These are phyloP conservation scores for Drosophila lacertosa DNA, from an alignment of 1,140 invertebrate species.

Conservation along the genomic window DNA sequence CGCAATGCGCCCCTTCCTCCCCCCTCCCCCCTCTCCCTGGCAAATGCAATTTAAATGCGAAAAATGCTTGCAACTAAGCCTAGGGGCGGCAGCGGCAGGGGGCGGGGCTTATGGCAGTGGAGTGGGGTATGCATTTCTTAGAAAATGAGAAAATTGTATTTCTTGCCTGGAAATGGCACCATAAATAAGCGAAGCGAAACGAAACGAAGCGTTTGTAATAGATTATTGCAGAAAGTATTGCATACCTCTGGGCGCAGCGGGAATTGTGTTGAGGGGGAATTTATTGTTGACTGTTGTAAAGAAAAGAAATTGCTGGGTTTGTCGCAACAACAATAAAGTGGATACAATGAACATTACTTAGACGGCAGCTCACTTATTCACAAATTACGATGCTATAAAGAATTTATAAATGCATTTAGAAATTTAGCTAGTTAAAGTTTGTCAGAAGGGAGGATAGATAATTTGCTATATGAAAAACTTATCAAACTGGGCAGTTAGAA, in stretches of 20 bases:
- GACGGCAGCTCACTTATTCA: not conserved
- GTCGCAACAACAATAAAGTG: slow-evolving; percentile 25
- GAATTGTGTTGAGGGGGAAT: slow-evolving; percentile 32
- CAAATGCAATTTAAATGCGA: slow-evolving; percentile 78
- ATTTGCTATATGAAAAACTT: too few relatives aligned
- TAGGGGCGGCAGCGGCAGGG: not conserved
- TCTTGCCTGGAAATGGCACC: slow-evolving; percentile 60
- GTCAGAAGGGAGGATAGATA: too few relatives aligned
- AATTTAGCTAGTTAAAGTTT: too few relatives aligned
- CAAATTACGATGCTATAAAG: not conserved
- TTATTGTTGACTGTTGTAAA: slow-evolving; percentile 65
- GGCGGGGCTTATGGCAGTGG: not conserved
- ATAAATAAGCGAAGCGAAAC: slow-evolving; percentile 63
- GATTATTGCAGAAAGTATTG: slow-evolving; percentile 72
- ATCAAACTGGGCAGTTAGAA: too few relatives aligned
- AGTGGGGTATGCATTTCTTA: slow-evolving; percentile 47
- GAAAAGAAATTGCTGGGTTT: slow-evolving; percentile 58
- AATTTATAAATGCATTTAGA: not conserved
- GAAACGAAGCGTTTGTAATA: slow-evolving; percentile 62
- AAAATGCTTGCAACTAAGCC: slow-evolving; percentile 57
- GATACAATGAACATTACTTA: slow-evolving; percentile 44
- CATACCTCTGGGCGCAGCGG: slow-evolving; percentile 57
- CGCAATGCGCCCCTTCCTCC: slow-evolving; percentile 37
- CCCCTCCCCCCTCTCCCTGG: not conserved
- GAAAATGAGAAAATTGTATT: slow-evolving; percentile 66